Conservation (phyloP, 2,113 vertebrate genomes). For the Pyrgilauda ruficollis region DNA sequence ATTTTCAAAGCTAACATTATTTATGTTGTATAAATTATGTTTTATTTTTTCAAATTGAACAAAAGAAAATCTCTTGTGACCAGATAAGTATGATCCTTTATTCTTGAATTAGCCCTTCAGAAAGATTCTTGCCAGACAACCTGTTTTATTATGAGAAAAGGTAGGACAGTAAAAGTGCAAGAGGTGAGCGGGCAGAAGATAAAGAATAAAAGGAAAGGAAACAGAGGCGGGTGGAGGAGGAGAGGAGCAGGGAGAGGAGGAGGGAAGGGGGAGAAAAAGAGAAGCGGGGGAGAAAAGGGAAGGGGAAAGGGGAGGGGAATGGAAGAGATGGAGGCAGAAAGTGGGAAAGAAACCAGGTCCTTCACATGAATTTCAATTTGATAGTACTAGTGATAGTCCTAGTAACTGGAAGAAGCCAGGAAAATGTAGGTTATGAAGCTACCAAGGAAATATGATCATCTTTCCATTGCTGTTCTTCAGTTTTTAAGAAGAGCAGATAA, state of each 20-base stretch:
- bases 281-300: neutral
- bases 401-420: neutral
- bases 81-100: conserved; percentile 32
- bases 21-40: conserved; percentile 52
- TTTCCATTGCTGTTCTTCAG: neutral
- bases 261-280: neutral
- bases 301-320: too few species aligned
- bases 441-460: neutral
- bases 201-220: neutral
- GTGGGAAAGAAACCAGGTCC: neutral
- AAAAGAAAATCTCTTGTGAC: conserved; percentile 54
- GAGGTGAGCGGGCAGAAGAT: neutral
- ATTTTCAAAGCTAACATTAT: conserved; percentile 59
- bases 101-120: conserved; percentile 9
- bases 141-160: neutral
- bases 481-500: neutral
- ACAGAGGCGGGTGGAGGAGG: neutral
- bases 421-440: neutral
- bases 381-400: neutral
- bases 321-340: neutral
- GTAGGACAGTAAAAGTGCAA: neutral
- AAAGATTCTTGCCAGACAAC: neutral
- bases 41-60: conserved; percentile 63
- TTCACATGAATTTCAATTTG: neutral
- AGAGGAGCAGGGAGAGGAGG: neutral